Evolutionary conservation across 2,888 invertebrate species (phyloP), one percentile per base, ranked within the genome.

Genomic region (Petrophora chlorosata): DNA sequence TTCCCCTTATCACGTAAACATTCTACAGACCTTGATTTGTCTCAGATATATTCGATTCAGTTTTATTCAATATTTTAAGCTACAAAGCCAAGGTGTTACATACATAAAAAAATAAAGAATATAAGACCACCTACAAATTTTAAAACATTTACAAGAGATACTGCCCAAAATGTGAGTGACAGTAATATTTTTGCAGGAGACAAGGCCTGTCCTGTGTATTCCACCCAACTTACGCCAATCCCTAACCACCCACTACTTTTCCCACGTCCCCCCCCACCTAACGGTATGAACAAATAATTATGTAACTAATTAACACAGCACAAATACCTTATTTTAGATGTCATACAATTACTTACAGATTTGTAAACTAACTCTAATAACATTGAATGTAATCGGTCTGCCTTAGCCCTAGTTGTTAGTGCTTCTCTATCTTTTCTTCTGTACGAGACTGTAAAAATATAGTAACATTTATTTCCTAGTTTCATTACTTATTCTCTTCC

Each of bases 331-430:
- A 61, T 58, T 59, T 51, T 59, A 61, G 58, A 63, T 56, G 58
- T 51, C 58, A 56, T 67, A 63, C 36, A 52, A 52, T 47, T 56
- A 56, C 54, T 43, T 45, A 40, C 34, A 38, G 36, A 40, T 47
- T 53, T 35, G 53, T 66, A 59, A 41, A 73, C 74, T 73, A 73
- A 73, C 68, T 67, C 38, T 53, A 53, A 56, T 61, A 63, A 61
- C 55, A 48, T 61, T 54, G 54, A 59, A 48, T 58, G 54, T 42
- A 52, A 70, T 63, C 63, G 58, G 56, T 66, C 43, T 59, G 69
- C 69, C 63, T 66, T 61, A 69, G 74, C 75, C 63, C 65, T 66
- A 63, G 62, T 61, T 53, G 25, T 47, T 52, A 55, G 53, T 28
- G 53, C 58, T 54, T 58, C 42, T 38, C 53, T 60, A 34, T 57